phyloP scores from a whole-genome alignment of 2,797 vertebrate species.

The Ctenochaetus hawaiiensis region DNA sequence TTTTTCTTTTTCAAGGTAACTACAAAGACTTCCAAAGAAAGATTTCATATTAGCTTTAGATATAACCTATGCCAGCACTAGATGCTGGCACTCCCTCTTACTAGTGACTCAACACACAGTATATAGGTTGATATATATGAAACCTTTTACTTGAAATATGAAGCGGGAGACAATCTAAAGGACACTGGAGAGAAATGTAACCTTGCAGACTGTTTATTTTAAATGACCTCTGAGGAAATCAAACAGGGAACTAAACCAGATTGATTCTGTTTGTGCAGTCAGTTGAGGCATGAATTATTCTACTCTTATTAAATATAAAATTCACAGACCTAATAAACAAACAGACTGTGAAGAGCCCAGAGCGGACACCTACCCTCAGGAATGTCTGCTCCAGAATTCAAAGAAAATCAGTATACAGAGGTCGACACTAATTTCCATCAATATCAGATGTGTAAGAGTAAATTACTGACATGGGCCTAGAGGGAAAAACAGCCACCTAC shows the following conservation, averaged over 20 bases:
- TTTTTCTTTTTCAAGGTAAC: not conserved
- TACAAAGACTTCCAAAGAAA: not conserved
- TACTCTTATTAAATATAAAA: conserved; percentile 35
- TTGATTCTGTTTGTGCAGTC: conserved; percentile 37
- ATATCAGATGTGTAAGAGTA: conserved; percentile 62
- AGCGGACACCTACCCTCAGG: conserved; percentile 15
- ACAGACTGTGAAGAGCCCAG: conserved; percentile 24
- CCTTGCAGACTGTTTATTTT: conserved; percentile 19
- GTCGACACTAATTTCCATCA: conserved; percentile 68
- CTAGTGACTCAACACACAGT: not conserved
- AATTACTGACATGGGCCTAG: conserved; percentile 52
- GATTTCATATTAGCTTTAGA: not conserved
- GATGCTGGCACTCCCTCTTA: not conserved
- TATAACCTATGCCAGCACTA: not conserved
- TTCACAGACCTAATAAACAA: conserved; percentile 49
- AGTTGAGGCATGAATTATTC: conserved; percentile 42
- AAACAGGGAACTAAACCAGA: conserved; percentile 2
- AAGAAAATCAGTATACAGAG: conserved; percentile 36
- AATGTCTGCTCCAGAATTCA: conserved; percentile 45
- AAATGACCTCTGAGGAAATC: conserved; percentile 48
- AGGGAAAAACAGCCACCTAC: conserved; percentile 59
- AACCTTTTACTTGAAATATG: not conserved
- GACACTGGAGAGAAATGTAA: not conserved
- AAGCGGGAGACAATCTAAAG: not conserved
- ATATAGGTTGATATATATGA: not conserved